Evolutionary conservation across 92 coral and sea anemone genomes (phyloP), one percentile per base, ranked within the genome.

Genomic region (Epizoanthus rinbou): DNA sequence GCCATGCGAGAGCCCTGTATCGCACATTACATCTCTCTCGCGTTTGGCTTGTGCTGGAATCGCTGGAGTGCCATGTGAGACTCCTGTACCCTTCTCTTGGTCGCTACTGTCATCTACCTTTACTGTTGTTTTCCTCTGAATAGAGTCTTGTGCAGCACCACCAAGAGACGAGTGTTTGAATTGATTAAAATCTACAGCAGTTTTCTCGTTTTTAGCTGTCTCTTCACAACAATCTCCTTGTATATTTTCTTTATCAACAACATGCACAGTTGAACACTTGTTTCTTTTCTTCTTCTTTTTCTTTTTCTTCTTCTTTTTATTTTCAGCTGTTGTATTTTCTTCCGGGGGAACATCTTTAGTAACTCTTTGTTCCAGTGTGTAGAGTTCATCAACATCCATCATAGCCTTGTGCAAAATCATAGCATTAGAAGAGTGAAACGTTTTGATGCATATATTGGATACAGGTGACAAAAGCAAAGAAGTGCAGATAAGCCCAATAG

Each of bases 311-410:
- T 91, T 92, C 83, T 91, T 85, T 66, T 84, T 89, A 56, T 85
- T 89, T 71, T 35, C 84, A 3, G 68, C 88, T 69, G 64, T 23
- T 33, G 22, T 9, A 17, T 45, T 76, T 37, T 80, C 82, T 24
- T 28, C 56, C 28, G 64, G 58, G 53, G 69, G 53, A 6, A 54
- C 47, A 59, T 85, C 88, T 33, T n/a, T 64, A n/a, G 64, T 75
- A 18, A 87, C 76, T 74, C 87, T 79, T 52, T 94, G 93, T 79
- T 96, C 98, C 43, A 94, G 70, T 7, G 98, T 90, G 87, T 94
- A 96, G 28, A 96, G 91, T 82, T 96, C 98, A 85, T 96, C 98
- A 11, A 96, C 98, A 69, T 96, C 98, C 87, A 92, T 93, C 70
- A 96, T 87, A 19, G 98, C 98, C 98, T 96, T 22, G 10, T 63